phyloP scores from a whole-genome alignment of 2,113 vertebrate genomes.

The Rana temporaria region DNA sequence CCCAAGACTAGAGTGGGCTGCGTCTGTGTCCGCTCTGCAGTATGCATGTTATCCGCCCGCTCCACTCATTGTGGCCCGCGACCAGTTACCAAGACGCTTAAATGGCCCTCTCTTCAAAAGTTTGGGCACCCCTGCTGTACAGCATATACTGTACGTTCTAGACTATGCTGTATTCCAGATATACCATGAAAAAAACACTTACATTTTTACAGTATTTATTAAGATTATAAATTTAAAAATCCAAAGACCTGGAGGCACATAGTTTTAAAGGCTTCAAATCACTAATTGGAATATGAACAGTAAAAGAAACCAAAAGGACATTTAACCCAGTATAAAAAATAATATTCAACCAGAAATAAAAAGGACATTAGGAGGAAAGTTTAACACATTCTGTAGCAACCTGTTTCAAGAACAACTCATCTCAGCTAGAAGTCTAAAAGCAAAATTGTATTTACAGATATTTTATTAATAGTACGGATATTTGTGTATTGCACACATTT shows the following conservation, averaged over 20 bases:
- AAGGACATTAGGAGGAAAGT: constrained; percentile 70
- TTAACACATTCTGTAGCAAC: constrained; percentile 76
- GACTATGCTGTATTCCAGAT: not conserved
- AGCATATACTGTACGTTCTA: too few relatives aligned
- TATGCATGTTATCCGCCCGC: too few relatives aligned
- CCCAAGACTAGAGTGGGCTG: too few relatives aligned
- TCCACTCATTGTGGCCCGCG: too few relatives aligned
- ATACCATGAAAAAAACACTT: constrained; percentile 56
- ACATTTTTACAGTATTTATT: constrained; percentile 82
- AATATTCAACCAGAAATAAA: constrained; percentile 72
- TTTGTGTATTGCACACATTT: constrained; percentile 65
- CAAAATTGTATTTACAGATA: constrained; percentile 77
- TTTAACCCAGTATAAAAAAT: constrained; percentile 75
- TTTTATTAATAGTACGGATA: constrained; percentile 71
- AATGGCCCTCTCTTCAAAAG: too few relatives aligned
- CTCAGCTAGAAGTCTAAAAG: constrained; percentile 77
- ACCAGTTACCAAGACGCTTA: too few relatives aligned
- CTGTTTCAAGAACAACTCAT: constrained; percentile 77
- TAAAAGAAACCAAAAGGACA: constrained; percentile 69
- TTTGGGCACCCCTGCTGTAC: too few relatives aligned
- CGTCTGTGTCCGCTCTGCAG: too few relatives aligned
- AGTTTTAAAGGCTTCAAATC: constrained; percentile 76
- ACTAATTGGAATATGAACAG: constrained; percentile 75
- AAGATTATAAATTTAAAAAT: constrained; percentile 81
- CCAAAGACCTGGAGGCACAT: constrained; percentile 80